Conservation (phyloP, 2,113 vertebrate species). For the Ptilonorhynchus violaceus region DNA sequence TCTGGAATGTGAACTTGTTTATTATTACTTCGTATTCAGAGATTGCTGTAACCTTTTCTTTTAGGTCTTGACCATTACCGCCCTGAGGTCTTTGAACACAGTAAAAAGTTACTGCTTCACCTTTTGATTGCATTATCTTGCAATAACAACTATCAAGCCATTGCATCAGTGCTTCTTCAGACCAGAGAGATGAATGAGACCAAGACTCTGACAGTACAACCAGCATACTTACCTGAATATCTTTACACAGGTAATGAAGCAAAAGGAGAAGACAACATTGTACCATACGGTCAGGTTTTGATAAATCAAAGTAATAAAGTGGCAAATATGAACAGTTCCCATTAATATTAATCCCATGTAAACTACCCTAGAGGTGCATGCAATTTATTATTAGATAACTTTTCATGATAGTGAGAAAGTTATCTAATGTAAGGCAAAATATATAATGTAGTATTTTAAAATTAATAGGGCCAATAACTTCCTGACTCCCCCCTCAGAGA, state of each 20-base stretch:
- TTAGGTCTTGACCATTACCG: slow-evolving; percentile 96
- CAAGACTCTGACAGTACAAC: slow-evolving; percentile 92
- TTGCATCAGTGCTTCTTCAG: slow-evolving; percentile 93
- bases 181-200: slow-evolving; percentile 91
- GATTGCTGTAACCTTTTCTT: slow-evolving; percentile 24
- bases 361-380: background rate
- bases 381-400: background rate
- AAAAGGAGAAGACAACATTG: background rate
- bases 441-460: background rate
- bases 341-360: background rate
- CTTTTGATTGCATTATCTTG: slow-evolving; percentile 93
- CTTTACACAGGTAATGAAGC: slow-evolving; percentile 85
- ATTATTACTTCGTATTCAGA: slow-evolving; percentile 10
- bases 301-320: background rate
- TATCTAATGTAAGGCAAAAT: background rate
- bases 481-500: background rate
- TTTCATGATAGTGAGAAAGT: background rate
- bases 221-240: slow-evolving; percentile 87
- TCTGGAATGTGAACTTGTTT: slow-evolving; percentile 55
- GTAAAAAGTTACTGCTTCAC: slow-evolving; percentile 93
- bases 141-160: slow-evolving; percentile 92
- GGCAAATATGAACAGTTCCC: background rate
- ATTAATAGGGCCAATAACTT: background rate
- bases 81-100: slow-evolving; percentile 97
- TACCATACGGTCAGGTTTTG: background rate